Evolutionary conservation across 2,888 invertebrate species (phyloP), one percentile per base, ranked within the genome.

Genomic region (Spodoptera picta): DNA sequence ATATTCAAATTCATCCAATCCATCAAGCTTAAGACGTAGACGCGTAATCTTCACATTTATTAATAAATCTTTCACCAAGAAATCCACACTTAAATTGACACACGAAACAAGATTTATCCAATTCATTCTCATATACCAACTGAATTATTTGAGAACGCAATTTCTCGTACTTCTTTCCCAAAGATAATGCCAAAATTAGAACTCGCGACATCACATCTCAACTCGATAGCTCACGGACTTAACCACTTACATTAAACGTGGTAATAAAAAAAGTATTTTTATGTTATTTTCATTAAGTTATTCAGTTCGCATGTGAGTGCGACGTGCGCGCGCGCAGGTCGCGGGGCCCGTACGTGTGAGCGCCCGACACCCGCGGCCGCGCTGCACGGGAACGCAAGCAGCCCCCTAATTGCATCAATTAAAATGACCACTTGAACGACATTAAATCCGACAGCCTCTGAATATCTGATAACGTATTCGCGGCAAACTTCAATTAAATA

Each of bases 401-500:
- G 83, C 80, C 80, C 83, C 85, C 83, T 90, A 90, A 90, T 88
- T 86, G 74, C 86, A 82, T 82, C 87, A 87, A 89, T 91, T 91
- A 89, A 78, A 84, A 82, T 75, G 75, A 82, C 79, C 81, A 84
- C 78, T 86, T 85, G 81, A 59, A 72, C 60, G 77, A 79, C 77
- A 88, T 88, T 87, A 87, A 83, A 83, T 83, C 82, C 82, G 85
- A 88, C 88, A 78, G 85, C 81, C 65, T 65, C 82, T 79, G 86
- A 87, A 88, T 88, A 86, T 81, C 65, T 80, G 78, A 87, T 87
- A 82, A 81, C 73, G 47, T 46, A 68, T 84, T 81, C 78, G 78
- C 71, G 62, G 78, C 79, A 82, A 64, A 77, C 62, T 63, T 78
- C 63, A 75, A 73, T 73, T 68, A 61, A 64, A 60, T 64, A 71